phyloP scores from a whole-genome alignment of 2,888 invertebrate genomes.

The Nephrotoma guestfalica region DNA sequence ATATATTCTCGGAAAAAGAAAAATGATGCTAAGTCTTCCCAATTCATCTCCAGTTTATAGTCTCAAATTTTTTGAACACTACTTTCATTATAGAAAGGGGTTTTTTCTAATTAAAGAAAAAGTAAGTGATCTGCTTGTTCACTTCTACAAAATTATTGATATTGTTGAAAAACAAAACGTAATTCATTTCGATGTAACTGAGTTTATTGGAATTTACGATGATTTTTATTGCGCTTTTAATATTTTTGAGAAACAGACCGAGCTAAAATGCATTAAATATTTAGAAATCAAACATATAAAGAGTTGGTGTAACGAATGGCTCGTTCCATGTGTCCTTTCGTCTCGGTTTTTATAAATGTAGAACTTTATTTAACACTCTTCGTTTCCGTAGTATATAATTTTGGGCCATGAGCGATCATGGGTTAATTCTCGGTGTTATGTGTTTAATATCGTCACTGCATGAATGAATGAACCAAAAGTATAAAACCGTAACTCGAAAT shows the following conservation, averaged over 20 bases:
- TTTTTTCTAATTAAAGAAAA: neutral
- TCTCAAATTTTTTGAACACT: neutral
- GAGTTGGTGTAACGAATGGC: neutral
- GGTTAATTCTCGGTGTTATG: too few relatives aligned
- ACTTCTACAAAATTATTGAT: neutral
- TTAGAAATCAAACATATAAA: neutral
- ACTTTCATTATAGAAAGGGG: neutral
- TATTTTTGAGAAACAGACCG: neutral
- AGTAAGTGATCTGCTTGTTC: neutral
- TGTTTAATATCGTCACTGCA: too few relatives aligned
- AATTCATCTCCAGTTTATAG: neutral
- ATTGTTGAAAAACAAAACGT: neutral
- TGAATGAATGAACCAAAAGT: too few relatives aligned
- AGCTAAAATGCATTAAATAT: neutral
- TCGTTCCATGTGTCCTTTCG: too few relatives aligned
- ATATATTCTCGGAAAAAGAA: too few relatives aligned
- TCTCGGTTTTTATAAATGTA: too few relatives aligned
- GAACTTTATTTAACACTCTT: too few relatives aligned
- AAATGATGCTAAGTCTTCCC: constrained; percentile 1
- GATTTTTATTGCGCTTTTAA: neutral
- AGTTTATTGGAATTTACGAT: neutral
- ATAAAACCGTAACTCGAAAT: too few relatives aligned
- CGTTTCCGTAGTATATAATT: too few relatives aligned
- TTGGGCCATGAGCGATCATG: too few relatives aligned
- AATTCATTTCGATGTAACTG: neutral